Base-by-base conservation (phyloP, 2,113 vertebrate genomes). In the Natator depressus region DNA sequence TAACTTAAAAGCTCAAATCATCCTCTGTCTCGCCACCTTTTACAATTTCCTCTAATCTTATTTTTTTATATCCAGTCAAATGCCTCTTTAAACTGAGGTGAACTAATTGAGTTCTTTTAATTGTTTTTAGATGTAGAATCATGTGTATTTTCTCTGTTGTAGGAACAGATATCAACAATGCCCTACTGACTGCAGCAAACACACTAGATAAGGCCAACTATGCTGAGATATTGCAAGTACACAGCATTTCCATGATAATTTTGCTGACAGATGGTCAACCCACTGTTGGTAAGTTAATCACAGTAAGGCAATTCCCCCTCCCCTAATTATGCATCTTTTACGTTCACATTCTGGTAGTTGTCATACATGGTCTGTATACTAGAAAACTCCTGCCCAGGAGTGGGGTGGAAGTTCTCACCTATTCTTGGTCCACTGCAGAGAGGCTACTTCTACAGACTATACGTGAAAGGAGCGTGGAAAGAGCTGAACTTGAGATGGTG, bases 211-310 rank as follows among this genome's bases (percentile, higher is more conserved):
- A 8, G 35, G 96, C 95, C 2, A 94, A 93, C 55, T 35, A 8
- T 59, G 46, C 55, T 8, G 65, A 99, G 57, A 72, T 89, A 62
- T 78, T 98, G 80, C 98, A 98, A 0, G 53, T 96, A 1, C 93
- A 89, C 13, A 98, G 98, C 1, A 92, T 99, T 6, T 99, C 99
- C 42, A 98, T 99, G 94, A 97, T 99, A 17, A 98, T 99, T 95
- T 96, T 99, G 89, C 98, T 99, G 96, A 99, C 99, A 1, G 99
- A 99, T 3, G 99, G 99, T 72, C 98, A 99, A 87, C 99, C 99
- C 88, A 99, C 99, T 1, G 8, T 88, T 92, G 99, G 99, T 99
- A 95, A 94, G 93, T 82, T n/a, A 82, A 91, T 20, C 13, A n/a
- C 8, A 5, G 1, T 2, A 59, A 55, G n/a, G 31, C 42, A n/a